phyloP scores from a whole-genome alignment of 2,888 invertebrate species.

The Sminthurinus aureus region DNA sequence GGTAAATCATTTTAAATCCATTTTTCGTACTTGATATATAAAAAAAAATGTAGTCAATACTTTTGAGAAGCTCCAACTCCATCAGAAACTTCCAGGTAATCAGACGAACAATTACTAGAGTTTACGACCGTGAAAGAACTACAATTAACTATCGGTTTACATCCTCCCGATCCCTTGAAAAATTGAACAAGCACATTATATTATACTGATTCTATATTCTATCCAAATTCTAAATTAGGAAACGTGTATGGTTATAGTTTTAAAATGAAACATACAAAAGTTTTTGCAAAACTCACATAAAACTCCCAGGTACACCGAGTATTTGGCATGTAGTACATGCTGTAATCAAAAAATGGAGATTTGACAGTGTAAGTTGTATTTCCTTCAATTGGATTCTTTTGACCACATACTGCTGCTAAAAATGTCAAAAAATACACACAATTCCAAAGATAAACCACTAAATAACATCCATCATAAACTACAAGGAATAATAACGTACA shows the following conservation, averaged over 20 bases:
- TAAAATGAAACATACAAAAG: too few relatives aligned
- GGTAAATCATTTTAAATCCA: too few relatives aligned
- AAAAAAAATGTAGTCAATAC: too few relatives aligned
- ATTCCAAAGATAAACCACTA: too few relatives aligned
- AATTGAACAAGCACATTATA: background rate
- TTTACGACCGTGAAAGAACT: constrained; percentile 47
- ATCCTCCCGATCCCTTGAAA: constrained; percentile 50
- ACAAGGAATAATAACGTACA: too few relatives aligned
- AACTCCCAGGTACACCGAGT: constrained; percentile 50
- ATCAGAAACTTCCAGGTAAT: constrained; percentile 53
- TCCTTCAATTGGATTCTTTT: too few relatives aligned
- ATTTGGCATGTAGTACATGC: constrained; percentile 39
- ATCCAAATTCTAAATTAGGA: too few relatives aligned
- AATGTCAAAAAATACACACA: too few relatives aligned
- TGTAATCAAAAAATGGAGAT: constrained; percentile 41
- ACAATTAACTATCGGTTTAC: constrained; percentile 48
- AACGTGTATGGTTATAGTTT: too few relatives aligned
- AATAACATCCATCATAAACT: too few relatives aligned
- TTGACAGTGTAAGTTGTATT: constrained; percentile 32
- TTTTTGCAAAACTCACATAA: constrained; percentile 38
- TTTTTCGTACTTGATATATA: too few relatives aligned
- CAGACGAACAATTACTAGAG: constrained; percentile 40
- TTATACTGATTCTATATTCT: background rate
- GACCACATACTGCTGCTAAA: too few relatives aligned
- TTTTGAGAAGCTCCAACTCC: constrained; percentile 46